A percentile compares a stretch with the other conserved stretches of the same genome.
Evolutionary conservation across 2,113 vertebrate species (phyloP).

Genomic region (Calypte anna): DNA sequence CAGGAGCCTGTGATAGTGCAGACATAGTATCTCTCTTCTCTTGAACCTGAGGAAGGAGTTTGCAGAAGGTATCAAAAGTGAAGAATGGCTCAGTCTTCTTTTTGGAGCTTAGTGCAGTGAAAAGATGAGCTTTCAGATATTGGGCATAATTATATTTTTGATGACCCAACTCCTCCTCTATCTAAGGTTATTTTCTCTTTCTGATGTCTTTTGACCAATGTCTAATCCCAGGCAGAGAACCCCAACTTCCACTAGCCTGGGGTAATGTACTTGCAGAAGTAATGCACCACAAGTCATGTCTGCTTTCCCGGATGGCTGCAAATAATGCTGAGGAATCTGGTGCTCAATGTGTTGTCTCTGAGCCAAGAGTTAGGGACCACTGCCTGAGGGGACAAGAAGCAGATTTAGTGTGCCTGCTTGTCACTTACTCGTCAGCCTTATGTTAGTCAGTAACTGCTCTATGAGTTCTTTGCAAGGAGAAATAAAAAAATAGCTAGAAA

Average conservation of each 20-base stretch:
- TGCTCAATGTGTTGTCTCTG: background rate
- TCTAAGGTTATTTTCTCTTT: background rate
- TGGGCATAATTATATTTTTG: background rate
- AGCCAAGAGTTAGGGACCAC: slow-evolving; percentile 36
- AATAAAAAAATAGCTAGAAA: background rate
- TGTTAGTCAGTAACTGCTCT: background rate
- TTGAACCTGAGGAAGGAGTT: background rate
- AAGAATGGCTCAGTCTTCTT: background rate
- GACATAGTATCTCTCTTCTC: background rate
- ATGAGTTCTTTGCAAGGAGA: slow-evolving; percentile 2
- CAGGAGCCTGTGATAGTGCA: background rate
- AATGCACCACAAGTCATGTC: background rate
- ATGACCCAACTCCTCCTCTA: background rate
- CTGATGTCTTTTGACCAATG: background rate
- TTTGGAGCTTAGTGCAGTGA: background rate
- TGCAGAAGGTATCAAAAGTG: background rate
- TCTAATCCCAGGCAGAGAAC: background rate
- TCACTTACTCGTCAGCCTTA: slow-evolving; percentile 38
- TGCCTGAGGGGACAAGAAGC: slow-evolving; percentile 57
- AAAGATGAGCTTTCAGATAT: background rate
- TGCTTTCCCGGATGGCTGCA: background rate
- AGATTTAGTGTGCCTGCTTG: slow-evolving; percentile 25
- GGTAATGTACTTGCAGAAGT: background rate
- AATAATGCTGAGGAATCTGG: slow-evolving; percentile 1
- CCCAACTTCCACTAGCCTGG: background rate